Evolutionary conservation across 1,140 invertebrate genomes (phyloP).

Genomic region (Oscheius sp.): DNA sequence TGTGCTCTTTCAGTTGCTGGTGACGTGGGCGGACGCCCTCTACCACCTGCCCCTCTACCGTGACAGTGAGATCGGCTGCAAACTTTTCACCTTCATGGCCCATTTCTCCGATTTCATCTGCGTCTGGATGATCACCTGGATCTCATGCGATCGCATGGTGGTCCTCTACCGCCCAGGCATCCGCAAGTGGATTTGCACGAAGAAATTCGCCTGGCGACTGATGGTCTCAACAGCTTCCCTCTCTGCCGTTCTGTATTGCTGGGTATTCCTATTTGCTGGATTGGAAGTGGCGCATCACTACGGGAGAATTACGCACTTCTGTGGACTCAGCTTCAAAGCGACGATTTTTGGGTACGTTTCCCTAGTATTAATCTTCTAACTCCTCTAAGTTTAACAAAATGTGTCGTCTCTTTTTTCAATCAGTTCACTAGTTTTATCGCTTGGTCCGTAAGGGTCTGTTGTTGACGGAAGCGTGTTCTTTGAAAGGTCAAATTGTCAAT

Average conservation of each 20-base stretch:
- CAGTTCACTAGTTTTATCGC: no score
- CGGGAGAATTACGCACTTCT: constrained; percentile 33
- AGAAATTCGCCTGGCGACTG: constrained; percentile 53
- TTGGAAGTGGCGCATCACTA: constrained; percentile 39
- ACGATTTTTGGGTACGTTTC: constrained; percentile 38
- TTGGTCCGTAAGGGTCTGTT: no score
- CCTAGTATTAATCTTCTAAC: background rate
- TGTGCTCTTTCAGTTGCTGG: constrained; percentile 1
- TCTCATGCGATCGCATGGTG: constrained; percentile 55
- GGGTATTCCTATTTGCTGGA: constrained; percentile 57
- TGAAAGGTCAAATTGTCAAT: no score
- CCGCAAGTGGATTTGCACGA: constrained; percentile 51
- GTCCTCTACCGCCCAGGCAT: constrained; percentile 58
- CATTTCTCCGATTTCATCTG: constrained; percentile 59
- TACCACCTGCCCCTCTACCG: constrained; percentile 45
- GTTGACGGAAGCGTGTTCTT: no score
- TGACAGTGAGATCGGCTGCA: constrained; percentile 54
- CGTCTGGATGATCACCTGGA: constrained; percentile 60
- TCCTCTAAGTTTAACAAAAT: constrained; percentile 6
- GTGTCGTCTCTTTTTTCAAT: no score
- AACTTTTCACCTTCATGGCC: constrained; percentile 56
- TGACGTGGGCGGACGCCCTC: constrained; percentile 38
- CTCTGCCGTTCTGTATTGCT: constrained; percentile 51
- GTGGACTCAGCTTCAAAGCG: constrained; percentile 47
- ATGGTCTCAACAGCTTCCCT: background rate